A percentile compares a stretch with the other conserved stretches of the same genome.
Evolutionary conservation across 2,888 invertebrate genomes (phyloP).

Genomic region (Clistopyga incitator): DNA sequence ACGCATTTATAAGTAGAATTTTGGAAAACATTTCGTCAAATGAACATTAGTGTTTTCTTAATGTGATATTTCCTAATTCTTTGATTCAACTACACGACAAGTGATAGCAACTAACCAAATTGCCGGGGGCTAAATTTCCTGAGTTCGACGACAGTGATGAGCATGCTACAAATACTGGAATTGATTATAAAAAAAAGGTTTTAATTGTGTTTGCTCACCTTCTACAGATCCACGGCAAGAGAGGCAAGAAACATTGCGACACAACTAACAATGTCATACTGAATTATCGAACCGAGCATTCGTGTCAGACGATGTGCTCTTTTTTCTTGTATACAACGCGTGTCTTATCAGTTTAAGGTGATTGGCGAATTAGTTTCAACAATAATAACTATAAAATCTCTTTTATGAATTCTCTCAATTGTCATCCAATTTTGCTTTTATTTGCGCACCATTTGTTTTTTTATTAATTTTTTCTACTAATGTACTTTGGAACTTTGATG

Average conservation of each 20-base stretch:
- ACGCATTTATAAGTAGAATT: too few species aligned
- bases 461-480: not conserved
- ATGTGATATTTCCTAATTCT: not conserved
- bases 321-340: slow-evolving; percentile 29
- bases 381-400: not conserved
- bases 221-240: slow-evolving; percentile 84
- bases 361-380: slow-evolving; percentile 14
- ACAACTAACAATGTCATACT: slow-evolving; percentile 85
- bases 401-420: not conserved
- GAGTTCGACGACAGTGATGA: slow-evolving; percentile 45
- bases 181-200: slow-evolving; percentile 35
- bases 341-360: slow-evolving; percentile 28
- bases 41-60: not conserved
- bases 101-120: slow-evolving; percentile 10
- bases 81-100: not conserved
- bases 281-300: slow-evolving; percentile 69
- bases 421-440: not conserved
- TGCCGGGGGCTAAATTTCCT: slow-evolving; percentile 20
- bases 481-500: not conserved
- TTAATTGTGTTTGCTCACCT: slow-evolving; percentile 82
- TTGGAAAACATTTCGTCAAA: too few species aligned
- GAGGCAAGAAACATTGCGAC: slow-evolving; percentile 85
- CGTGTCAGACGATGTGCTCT: slow-evolving; percentile 31
- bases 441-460: not conserved
- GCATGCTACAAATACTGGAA: slow-evolving; percentile 37